phyloP scores from a whole-genome alignment of 2,797 vertebrate species.

The Enteromius argenteus region DNA sequence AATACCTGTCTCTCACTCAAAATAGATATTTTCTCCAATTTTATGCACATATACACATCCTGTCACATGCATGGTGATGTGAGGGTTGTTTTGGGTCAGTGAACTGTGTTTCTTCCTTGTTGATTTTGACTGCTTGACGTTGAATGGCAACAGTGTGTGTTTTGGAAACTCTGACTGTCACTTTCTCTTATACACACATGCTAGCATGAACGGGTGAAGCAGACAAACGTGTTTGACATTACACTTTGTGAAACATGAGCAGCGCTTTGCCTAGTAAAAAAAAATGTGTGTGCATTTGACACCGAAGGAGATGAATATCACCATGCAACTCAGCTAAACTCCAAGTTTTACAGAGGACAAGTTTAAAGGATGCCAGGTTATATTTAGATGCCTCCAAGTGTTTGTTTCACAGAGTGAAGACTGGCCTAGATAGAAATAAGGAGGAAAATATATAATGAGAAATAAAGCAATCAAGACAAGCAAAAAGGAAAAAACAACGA shows the following conservation, averaged over 20 bases:
- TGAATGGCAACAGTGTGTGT: constrained; percentile 25
- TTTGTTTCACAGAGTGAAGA: constrained; percentile 63
- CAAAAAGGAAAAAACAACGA: neutral
- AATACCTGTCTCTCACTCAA: constrained; percentile 24
- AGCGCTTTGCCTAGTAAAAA: neutral
- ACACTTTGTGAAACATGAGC: constrained; percentile 4
- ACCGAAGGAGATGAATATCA: constrained; percentile 46
- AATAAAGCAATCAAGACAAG: constrained; percentile 54
- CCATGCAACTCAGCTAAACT: constrained; percentile 51
- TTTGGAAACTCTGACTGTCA: constrained; percentile 10
- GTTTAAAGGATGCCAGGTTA: constrained; percentile 61
- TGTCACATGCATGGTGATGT: constrained; percentile 34
- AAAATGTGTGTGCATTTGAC: constrained; percentile 2
- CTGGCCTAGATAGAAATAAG: constrained; percentile 60
- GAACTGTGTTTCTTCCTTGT: constrained; percentile 44
- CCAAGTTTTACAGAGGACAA: constrained; percentile 57
- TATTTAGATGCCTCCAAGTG: constrained; percentile 60
- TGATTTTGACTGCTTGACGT: constrained; percentile 44
- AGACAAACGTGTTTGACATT: neutral
- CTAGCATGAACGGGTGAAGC: neutral
- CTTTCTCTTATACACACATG: constrained; percentile 5
- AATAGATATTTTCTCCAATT: constrained; percentile 10
- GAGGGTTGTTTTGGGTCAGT: constrained; percentile 36
- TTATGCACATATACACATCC: constrained; percentile 3
- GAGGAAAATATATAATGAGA: constrained; percentile 45